Conservation (phyloP, 2,797 vertebrate genomes). For the Percopsis omiscomaycus region DNA sequence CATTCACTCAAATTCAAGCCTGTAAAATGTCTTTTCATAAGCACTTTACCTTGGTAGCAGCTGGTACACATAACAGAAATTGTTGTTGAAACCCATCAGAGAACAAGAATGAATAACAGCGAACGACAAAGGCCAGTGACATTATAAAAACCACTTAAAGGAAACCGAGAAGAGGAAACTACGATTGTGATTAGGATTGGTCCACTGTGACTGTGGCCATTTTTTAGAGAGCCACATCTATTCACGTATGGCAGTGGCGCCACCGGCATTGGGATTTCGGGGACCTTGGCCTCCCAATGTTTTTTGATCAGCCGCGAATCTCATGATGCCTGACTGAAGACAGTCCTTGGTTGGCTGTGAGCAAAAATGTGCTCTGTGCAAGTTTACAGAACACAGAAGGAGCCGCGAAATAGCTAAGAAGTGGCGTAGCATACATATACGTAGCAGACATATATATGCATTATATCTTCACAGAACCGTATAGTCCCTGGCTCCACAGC, state of each 20-base stretch:
- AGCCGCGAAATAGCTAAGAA: too few relatives aligned
- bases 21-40: slow-evolving; percentile 46
- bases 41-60: slow-evolving; percentile 48
- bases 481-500: too few relatives aligned
- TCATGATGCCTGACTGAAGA: too few relatives aligned
- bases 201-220: slow-evolving; percentile 36
- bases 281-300: too few relatives aligned
- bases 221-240: slow-evolving; percentile 43
- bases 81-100: slow-evolving; percentile 17
- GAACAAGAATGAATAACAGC: slow-evolving; percentile 9
- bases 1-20: slow-evolving; percentile 48
- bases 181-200: not conserved
- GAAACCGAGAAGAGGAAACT: slow-evolving; percentile 33
- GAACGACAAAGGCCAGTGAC: slow-evolving; percentile 45
- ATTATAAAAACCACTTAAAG: slow-evolving; percentile 52
- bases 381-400: too few relatives aligned
- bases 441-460: too few relatives aligned
- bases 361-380: too few relatives aligned
- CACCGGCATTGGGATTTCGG: too few relatives aligned
- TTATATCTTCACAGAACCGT: too few relatives aligned
- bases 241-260: slow-evolving; percentile 18
- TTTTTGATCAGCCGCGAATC: too few relatives aligned
- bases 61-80: slow-evolving; percentile 38
- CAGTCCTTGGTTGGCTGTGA: too few relatives aligned
- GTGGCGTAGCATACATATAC: too few relatives aligned